Base-by-base conservation (phyloP, 1,140 invertebrate genomes). In the Micrasema longulum region DNA sequence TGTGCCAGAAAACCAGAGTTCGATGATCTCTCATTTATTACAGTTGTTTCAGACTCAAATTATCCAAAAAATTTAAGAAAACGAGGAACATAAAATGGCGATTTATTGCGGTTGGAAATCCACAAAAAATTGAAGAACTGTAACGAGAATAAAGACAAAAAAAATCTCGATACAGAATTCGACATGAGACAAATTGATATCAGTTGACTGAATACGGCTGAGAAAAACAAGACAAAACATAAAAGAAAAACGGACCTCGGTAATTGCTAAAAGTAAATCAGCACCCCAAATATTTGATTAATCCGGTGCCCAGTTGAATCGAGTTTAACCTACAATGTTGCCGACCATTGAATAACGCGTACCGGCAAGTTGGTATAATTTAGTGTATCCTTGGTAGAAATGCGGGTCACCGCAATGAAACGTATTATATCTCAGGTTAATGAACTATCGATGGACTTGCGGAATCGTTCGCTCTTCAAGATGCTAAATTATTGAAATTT, bases 341-440 rank as follows among this genome's bases (percentile, higher is more conserved):
- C 43, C 43, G 43, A n/a, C n/a, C 43, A 47, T 47, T 47, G n/a
- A 16, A 7, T 31, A 16, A 16, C 1, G 43, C n/a, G 43, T 47
- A n/a, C 43, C 4, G n/a, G 20, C 22, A 52, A 11, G 18, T 7
- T 52, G 6, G 5, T 52, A 31, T 31, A 31, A 31, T 4, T 14
- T 6, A 31, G 16, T 14, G 14, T 41, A 38, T 60, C 55, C 55
- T 60, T 60, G 55, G 55, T 14, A 22, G n/a, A 60, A 60, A 60
- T 38, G 55, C 55, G 55, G 55, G 55, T 41, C 55, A 60, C 14
- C 16, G 55, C 16, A 41, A 41, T 41, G 18, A 41, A 60, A 60
- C 52, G 55, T 60, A 60, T 60, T 60, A 38, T 14, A n/a, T 60
- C 55, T 38, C 35, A 60, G 55, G 55, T 60, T 26, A 38, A 60